These are phyloP conservation scores for Pelvicachromis taeniatus DNA, from an alignment of 2,113 vertebrate genomes.

Conservation along the genomic window DNA sequence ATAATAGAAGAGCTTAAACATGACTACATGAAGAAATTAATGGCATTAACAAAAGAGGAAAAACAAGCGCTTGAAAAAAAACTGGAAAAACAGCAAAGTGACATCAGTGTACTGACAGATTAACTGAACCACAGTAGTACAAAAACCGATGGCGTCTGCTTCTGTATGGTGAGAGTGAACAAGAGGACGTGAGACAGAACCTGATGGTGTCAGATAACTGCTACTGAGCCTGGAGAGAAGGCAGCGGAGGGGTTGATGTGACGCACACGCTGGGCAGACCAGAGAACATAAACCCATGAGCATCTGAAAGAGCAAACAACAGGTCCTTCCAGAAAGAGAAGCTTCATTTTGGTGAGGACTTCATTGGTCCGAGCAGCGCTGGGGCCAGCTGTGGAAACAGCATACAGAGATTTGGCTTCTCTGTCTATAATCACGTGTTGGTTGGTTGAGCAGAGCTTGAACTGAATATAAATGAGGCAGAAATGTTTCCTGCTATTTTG, in stretches of 20 bases:
- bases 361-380: neutral
- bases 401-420: neutral
- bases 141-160: fast-evolving
- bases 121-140: neutral
- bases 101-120: neutral
- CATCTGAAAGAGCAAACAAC: neutral
- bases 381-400: neutral
- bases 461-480: neutral
- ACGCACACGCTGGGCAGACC: neutral
- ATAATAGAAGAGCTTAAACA: neutral
- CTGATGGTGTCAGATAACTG: neutral
- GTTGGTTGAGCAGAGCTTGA: neutral
- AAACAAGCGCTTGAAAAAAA: neutral
- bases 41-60: neutral
- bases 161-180: neutral
- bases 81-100: neutral
- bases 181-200: neutral
- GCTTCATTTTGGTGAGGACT: neutral
- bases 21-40: fast-evolving
- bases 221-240: fast-evolving
- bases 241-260: neutral
- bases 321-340: neutral
- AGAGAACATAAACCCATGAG: neutral
- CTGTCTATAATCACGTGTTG: neutral
- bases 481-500: fast-evolving